Evolutionary conservation across 2,113 vertebrate genomes (phyloP), one percentile per base, ranked within the genome.

Genomic region (Megaleporinus macrocephalus): DNA sequence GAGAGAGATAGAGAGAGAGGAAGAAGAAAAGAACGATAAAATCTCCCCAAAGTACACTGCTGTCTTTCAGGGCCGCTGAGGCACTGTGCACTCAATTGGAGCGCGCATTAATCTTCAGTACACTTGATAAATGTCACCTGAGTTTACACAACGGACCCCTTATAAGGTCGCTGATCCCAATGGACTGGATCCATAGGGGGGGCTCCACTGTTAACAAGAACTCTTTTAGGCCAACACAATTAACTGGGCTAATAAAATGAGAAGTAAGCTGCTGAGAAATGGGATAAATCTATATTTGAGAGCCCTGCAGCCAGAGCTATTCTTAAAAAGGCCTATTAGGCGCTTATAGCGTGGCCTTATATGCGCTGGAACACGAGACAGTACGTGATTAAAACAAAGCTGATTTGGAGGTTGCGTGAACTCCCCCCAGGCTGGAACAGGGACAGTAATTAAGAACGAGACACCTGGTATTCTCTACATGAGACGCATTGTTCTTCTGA

Each of bases 61-160:
- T 70, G 73, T 70, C 63, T 59, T 26, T 68, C 65, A 61, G 33
- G 53, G 66, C 30, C 51, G 51, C n/a, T 72, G 30, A 65, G 57
- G 33, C 51, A 59, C 63, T 76, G 30, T 68, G 27, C 63, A 24
- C 73, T 80, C 36, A 1, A 29, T 71, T 72, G 70, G 61, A 70
- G 80, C n/a, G 24, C 24, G 22, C 51, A 70, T 82, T 82, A 24
- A 70, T 82, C 80, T 82, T 61, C 53, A 18, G 29, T 24, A 57
- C 73, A 41, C 80, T 76, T 30, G 27, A 22, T 30, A 74, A 82
- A 69, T 36, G 18, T 69, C 73, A 24, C 26, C 51, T 47, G 12
- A 1, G 63, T 82, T 82, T 70, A 76, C 44, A 82, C 73, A 62
- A 49, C 20, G 29, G 71, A 22, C 13, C 20, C 55, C 44, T 16